Percentiles rank a stretch among this genome's conserved stretches.
Conservation (phyloP, 2,113 vertebrate genomes). For the Bubo blakistoni region DNA sequence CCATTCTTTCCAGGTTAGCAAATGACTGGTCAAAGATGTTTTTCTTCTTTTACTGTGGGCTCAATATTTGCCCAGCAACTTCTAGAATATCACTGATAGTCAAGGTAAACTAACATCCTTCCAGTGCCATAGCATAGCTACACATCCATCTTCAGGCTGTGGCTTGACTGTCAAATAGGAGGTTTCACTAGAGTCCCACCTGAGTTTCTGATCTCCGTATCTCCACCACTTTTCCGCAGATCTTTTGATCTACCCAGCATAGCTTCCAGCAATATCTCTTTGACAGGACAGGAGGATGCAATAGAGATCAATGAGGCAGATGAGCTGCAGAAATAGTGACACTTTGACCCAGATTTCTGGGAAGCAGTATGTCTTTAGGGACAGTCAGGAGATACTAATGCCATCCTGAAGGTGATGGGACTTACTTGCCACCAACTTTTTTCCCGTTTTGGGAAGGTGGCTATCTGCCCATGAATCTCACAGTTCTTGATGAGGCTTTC, state of each 20-base stretch:
- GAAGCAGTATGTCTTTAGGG: not conserved
- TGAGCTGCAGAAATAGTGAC: not conserved
- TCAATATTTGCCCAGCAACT: not conserved
- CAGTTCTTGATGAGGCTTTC: not conserved
- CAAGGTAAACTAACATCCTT: not conserved
- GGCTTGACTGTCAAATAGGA: not conserved
- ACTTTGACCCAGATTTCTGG: not conserved
- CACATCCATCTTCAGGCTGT: not conserved
- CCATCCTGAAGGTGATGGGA: not conserved
- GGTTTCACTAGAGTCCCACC: not conserved
- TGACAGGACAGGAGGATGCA: not conserved
- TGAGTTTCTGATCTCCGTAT: not conserved
- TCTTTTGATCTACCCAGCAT: not conserved
- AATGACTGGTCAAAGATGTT: not conserved
- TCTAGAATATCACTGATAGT: not conserved
- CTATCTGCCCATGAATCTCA: not conserved
- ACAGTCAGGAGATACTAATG: not conserved
- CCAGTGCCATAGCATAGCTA: not conserved
- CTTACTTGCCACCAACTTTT: not conserved
- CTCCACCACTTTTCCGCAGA: not conserved
- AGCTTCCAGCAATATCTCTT: not conserved
- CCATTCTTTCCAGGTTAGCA: not conserved
- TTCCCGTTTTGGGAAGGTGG: not conserved
- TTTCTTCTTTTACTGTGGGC: not conserved
- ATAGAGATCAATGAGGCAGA: not conserved